Evolutionary conservation across 2,888 invertebrate species (phyloP).

Genomic region (Nephrotoma flavescens): DNA sequence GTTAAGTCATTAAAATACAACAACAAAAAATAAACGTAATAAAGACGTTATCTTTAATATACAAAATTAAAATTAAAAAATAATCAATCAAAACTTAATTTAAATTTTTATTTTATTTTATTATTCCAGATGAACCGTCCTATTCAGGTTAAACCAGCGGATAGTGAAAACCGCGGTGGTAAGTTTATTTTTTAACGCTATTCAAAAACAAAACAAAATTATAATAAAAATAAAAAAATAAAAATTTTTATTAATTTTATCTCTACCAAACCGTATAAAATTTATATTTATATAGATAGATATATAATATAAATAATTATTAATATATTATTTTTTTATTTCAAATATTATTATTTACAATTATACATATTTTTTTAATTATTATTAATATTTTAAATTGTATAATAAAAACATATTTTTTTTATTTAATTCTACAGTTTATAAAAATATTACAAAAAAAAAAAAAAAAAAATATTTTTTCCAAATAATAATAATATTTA

Average conservation of each 20-base stretch:
- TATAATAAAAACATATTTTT: neutral
- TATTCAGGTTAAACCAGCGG: slow-evolving; percentile 99
- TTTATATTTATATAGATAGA: neutral
- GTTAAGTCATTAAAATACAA: neutral
- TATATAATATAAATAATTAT: neutral
- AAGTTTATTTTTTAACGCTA: slow-evolving; percentile 30
- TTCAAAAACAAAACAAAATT: slow-evolving; percentile 1
- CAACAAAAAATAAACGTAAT: neutral
- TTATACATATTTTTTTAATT: neutral
- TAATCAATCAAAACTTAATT: neutral
- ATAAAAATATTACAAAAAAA: neutral
- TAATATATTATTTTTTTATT: neutral
- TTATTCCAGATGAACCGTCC: slow-evolving; percentile 98
- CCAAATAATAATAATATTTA: neutral
- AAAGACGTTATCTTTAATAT: neutral
- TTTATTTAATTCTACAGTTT: neutral
- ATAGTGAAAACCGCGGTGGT: slow-evolving; percentile 98
- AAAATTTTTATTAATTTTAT: neutral
- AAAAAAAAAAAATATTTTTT: neutral
- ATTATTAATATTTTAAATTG: neutral
- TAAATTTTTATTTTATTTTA: slow-evolving; percentile 13
- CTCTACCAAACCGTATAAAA: neutral
- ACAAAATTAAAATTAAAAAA: neutral
- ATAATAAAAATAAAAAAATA: neutral
- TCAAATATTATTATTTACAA: neutral